Conservation (phyloP, 2,888 invertebrate species). For the Nomada fabriciana region DNA sequence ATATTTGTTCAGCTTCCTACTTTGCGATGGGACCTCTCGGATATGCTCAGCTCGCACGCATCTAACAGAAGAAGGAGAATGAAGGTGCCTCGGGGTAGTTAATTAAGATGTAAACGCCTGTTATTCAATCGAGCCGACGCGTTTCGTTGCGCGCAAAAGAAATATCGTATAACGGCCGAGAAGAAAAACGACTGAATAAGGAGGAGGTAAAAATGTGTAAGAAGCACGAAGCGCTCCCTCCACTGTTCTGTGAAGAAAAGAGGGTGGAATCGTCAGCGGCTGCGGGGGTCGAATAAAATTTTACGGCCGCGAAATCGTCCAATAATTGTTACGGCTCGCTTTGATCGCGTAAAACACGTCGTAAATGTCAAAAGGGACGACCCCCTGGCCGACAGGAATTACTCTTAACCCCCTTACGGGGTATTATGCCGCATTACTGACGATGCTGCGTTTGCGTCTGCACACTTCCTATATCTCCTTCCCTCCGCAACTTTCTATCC, state of each 20-base stretch:
- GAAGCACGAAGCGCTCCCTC: conserved; percentile 17
- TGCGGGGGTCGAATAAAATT: conserved; percentile 80
- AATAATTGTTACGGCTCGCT: conserved; percentile 84
- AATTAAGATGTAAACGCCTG: conserved; percentile 17
- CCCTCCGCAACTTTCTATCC: neutral
- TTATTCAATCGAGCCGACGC: neutral
- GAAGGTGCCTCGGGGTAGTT: neutral
- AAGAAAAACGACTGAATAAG: neutral
- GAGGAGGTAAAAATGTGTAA: neutral
- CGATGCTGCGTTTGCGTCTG: conserved; percentile 67
- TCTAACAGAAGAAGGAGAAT: neutral
- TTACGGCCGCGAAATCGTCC: conserved; percentile 83
- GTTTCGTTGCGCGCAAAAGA: neutral
- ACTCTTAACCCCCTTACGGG: conserved; percentile 74
- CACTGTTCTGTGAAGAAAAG: conserved; percentile 23
- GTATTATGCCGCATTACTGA: conserved; percentile 77
- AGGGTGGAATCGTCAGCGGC: conserved; percentile 40
- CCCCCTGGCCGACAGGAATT: conserved; percentile 75
- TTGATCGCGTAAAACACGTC: conserved; percentile 84
- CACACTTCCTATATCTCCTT: conserved; percentile 12
- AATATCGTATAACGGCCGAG: conserved; percentile 15
- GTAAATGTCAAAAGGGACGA: conserved; percentile 82
- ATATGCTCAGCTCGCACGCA: no score
- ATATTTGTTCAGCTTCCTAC: neutral
- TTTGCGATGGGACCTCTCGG: neutral